Percentiles rank a stretch among this genome's conserved stretches.
Conservation (phyloP, 2,113 vertebrate species). For the Noctilio leporinus region DNA sequence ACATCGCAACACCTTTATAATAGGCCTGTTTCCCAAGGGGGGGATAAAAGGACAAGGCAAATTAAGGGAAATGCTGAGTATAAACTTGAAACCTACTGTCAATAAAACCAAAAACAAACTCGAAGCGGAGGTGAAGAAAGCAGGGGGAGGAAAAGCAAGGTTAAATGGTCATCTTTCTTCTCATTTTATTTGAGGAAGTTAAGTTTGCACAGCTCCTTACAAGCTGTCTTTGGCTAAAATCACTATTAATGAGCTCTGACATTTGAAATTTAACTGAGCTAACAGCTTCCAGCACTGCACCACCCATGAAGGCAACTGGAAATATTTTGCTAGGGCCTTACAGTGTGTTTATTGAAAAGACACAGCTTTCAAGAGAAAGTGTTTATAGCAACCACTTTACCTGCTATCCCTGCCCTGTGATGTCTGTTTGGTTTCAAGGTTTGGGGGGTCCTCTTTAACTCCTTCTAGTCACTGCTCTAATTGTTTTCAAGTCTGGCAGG, state of each 20-base stretch:
- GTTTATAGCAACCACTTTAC: slow-evolving; percentile 73
- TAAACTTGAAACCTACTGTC: slow-evolving; percentile 54
- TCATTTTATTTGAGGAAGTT: slow-evolving; percentile 79
- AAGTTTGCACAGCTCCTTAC: slow-evolving; percentile 72
- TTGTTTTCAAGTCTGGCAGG: slow-evolving; percentile 67
- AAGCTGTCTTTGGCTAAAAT: slow-evolving; percentile 80
- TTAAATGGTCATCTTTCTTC: slow-evolving; percentile 72
- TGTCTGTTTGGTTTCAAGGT: slow-evolving; percentile 69
- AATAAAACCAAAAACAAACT: slow-evolving; percentile 65
- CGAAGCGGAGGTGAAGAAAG: slow-evolving; percentile 69
- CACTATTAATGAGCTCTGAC: slow-evolving; percentile 81
- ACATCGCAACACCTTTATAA: slow-evolving; percentile 68
- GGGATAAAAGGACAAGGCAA: slow-evolving; percentile 53
- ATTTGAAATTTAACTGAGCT: slow-evolving; percentile 78
- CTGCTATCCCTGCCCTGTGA: slow-evolving; percentile 63
- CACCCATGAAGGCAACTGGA: slow-evolving; percentile 79
- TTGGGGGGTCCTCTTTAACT: slow-evolving; percentile 38
- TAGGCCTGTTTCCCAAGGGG: slow-evolving; percentile 39
- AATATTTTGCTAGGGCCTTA: slow-evolving; percentile 75
- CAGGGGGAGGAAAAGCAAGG: slow-evolving; percentile 67
- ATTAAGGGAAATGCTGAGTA: slow-evolving; percentile 67
- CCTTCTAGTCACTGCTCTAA: slow-evolving; percentile 18
- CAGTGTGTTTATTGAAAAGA: slow-evolving; percentile 74
- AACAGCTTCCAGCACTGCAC: slow-evolving; percentile 78
- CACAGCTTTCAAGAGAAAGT: slow-evolving; percentile 65